Base-by-base conservation (phyloP, 2,888 invertebrate species). In the Xylota sylvarum region DNA sequence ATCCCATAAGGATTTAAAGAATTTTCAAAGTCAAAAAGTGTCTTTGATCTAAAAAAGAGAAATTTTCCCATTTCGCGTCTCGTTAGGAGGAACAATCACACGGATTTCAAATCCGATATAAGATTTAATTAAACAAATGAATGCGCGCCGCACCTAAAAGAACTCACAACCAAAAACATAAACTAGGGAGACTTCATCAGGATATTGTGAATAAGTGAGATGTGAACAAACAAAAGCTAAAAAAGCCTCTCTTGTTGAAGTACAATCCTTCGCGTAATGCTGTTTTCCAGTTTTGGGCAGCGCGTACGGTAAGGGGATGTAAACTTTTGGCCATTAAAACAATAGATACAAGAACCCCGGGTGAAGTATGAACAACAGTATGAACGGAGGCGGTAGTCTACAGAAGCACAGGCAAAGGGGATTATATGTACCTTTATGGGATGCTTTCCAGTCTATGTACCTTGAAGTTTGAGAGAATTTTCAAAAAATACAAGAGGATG, bases 71-170 rank as follows among this genome's bases (percentile, higher is more conserved):
- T 69, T 50, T 48, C 14, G 14, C 40, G 27, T 43, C 23, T 23
- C 50, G 19, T 50, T 23, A 7, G 23, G n/a, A 56, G 9, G 32
- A 46, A 19, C 55, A 64, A 32, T 43, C 40, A 3, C 30, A 58
- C 55, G 50, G 40, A 56, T 77, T 23, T 35, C 43, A 27, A 79
- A 79, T 64, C 69, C 56, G 55, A 83, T 73, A 55, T 50, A 32
- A 55, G 58, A 73, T 83, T 83, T 83, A 78, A 79, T 84, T 84
- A 67, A 73, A 69, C 67, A 79, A 69, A 79, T 74, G 55, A 74
- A 69, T 79, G 62, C 37, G 60, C 52, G 14, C 60, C 58, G 19
- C 43, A 72, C 27, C 9, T 56, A 64, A 43, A 69, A 55, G 48
- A 27, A 2, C 23, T 3, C 35, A 19, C 43, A 46, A 5, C 30